phyloP scores from a whole-genome alignment of 2,113 vertebrate genomes.

The Formicarius rufipectus region DNA sequence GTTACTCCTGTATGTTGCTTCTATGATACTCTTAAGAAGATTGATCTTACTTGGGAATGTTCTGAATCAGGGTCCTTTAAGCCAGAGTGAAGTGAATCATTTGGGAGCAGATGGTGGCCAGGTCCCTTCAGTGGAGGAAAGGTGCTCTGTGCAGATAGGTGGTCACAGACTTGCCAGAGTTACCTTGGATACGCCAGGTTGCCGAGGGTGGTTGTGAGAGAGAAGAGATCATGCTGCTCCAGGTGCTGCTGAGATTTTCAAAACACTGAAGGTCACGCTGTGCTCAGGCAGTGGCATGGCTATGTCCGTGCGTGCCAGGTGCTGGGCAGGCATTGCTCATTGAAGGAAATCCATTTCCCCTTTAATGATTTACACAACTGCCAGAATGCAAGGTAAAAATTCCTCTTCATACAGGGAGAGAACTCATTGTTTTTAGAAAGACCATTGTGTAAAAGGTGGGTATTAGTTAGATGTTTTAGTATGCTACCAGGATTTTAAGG shows the following conservation, averaged over 20 bases:
- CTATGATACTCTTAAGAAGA: background rate
- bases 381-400: background rate
- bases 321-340: background rate
- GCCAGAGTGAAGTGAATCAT: background rate
- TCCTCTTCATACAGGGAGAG: background rate
- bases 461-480: slow-evolving; percentile 55
- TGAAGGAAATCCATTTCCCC: slow-evolving; percentile 23
- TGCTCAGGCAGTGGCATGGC: background rate
- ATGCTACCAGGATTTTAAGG: slow-evolving; percentile 60
- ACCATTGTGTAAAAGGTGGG: slow-evolving; percentile 12
- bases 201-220: background rate
- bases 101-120: background rate
- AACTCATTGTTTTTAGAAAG: background rate
- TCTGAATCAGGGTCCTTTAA: background rate
- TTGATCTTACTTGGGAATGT: background rate
- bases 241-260: background rate
- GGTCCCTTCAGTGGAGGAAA: background rate
- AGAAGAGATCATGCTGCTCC: background rate
- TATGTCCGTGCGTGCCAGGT: background rate
- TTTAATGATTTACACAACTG: background rate
- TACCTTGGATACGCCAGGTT: background rate
- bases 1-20: background rate
- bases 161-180: background rate
- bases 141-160: background rate
- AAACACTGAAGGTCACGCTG: background rate